A percentile compares a stretch with the other conserved stretches of the same genome.
Conservation (phyloP, 2,113 vertebrate species). For the Callocephalon fimbriatum region DNA sequence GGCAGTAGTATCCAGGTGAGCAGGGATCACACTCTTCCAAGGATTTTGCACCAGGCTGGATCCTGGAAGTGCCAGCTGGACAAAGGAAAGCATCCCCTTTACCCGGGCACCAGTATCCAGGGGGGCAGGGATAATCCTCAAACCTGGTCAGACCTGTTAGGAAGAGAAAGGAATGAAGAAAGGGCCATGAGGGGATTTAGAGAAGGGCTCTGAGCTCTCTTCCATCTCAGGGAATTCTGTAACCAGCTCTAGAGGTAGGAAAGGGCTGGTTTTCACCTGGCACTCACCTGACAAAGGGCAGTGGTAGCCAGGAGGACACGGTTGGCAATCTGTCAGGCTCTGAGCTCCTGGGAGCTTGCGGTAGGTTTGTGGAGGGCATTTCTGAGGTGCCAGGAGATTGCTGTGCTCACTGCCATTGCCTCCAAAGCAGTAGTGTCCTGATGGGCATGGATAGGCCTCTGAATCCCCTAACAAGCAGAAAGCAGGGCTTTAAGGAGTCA, state of each 20-base stretch:
- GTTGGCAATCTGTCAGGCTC: constrained; percentile 81
- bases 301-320: constrained; percentile 83
- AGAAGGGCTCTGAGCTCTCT: background rate
- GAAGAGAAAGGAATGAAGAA: background rate
- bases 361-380: constrained; percentile 85
- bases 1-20: constrained; percentile 84
- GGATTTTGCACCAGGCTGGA: constrained; percentile 81
- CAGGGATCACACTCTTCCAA: constrained; percentile 83
- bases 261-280: constrained; percentile 70
- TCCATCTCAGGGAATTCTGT: background rate
- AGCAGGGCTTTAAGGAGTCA: background rate
- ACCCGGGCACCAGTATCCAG: constrained; percentile 91
- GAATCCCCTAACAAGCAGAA: constrained; percentile 76
- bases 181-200: background rate
- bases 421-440: constrained; percentile 86
- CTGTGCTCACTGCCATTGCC: constrained; percentile 57
- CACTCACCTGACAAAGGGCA: constrained; percentile 72
- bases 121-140: constrained; percentile 81
- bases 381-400: constrained; percentile 69
- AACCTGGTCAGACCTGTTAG: constrained; percentile 79
- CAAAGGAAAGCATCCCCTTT: constrained; percentile 80
- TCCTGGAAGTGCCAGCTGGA: constrained; percentile 85
- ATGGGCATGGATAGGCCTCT: constrained; percentile 74
- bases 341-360: constrained; percentile 76
- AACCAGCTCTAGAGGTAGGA: background rate